These are phyloP conservation scores for Rhabdophis nuchalis DNA, from an alignment of 2,797 vertebrate genomes.

Conservation along the genomic window DNA sequence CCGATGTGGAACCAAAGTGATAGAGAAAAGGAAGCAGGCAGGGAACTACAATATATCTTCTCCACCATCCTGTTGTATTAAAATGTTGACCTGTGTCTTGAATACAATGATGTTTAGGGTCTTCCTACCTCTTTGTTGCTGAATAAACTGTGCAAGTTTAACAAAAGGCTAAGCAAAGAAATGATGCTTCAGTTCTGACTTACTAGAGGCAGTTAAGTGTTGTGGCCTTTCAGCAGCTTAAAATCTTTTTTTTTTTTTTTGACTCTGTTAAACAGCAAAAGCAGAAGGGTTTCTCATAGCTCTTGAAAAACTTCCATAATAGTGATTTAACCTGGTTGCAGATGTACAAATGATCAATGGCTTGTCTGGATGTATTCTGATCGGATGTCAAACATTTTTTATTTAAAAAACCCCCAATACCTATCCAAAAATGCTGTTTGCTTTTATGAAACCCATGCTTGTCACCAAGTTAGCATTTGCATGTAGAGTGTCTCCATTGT, in stretches of 20 bases:
- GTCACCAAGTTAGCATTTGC: not conserved
- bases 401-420: not conserved
- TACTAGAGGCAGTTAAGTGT: not conserved
- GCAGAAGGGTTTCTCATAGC: not conserved
- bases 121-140: not conserved
- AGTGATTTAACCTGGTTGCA: not conserved
- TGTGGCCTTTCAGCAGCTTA: not conserved
- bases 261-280: not conserved
- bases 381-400: not conserved
- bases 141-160: not conserved
- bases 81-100: not conserved
- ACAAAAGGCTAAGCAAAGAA: slow-evolving; percentile 5
- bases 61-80: not conserved
- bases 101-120: not conserved
- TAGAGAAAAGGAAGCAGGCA: not conserved
- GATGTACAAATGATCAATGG: too few species aligned
- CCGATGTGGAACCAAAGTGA: not conserved
- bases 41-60: not conserved
- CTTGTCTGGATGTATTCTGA: not conserved
- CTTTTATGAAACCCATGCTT: not conserved
- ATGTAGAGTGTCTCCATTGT: not conserved
- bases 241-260: not conserved
- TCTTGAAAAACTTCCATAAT: not conserved
- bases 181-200: not conserved
- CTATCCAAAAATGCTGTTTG: not conserved